Percentiles rank a stretch among this genome's conserved stretches.
Evolutionary conservation across 2,113 vertebrate genomes (phyloP).

Genomic region (Proterorhinus semilunaris): DNA sequence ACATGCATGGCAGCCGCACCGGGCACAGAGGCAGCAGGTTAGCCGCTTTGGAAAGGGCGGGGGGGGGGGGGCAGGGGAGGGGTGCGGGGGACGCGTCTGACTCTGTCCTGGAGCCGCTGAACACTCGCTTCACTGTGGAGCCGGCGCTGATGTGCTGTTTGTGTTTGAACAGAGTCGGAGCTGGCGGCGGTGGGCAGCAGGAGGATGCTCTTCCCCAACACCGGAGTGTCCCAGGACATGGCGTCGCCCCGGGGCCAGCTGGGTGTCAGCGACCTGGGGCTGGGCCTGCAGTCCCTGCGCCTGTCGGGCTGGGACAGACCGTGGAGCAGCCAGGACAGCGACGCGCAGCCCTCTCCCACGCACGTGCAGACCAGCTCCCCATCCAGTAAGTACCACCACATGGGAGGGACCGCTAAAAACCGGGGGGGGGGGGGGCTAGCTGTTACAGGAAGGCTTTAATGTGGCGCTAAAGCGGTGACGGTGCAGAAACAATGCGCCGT

Average conservation of each 20-base stretch:
- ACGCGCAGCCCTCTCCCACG: constrained; percentile 65
- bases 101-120: too few species aligned
- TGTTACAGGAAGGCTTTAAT: not conserved
- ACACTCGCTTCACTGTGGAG: not conserved
- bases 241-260: constrained; percentile 84
- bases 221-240: constrained; percentile 78
- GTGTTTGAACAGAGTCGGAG: constrained; percentile 81
- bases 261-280: constrained; percentile 90
- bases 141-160: not conserved
- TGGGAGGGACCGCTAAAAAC: too few species aligned
- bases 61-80: constrained; percentile 16
- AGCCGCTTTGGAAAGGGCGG: constrained; percentile 59
- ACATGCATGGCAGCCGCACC: constrained; percentile 84
- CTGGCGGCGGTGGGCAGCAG: constrained; percentile 85
- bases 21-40: constrained; percentile 73
- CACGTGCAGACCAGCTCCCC: constrained; percentile 84
- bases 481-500: constrained; percentile 47
- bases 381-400: constrained; percentile 86
- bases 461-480: constrained; percentile 5
- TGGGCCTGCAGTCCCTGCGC: constrained; percentile 94
- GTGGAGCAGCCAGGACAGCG: constrained; percentile 94
- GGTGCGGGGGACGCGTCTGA: too few species aligned
- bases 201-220: constrained; percentile 96
- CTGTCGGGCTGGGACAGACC: constrained; percentile 94
- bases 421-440: not conserved